Evolutionary conservation across 2,113 vertebrate species (phyloP), one percentile per base, ranked within the genome.

Genomic region (Murina feae): DNA sequence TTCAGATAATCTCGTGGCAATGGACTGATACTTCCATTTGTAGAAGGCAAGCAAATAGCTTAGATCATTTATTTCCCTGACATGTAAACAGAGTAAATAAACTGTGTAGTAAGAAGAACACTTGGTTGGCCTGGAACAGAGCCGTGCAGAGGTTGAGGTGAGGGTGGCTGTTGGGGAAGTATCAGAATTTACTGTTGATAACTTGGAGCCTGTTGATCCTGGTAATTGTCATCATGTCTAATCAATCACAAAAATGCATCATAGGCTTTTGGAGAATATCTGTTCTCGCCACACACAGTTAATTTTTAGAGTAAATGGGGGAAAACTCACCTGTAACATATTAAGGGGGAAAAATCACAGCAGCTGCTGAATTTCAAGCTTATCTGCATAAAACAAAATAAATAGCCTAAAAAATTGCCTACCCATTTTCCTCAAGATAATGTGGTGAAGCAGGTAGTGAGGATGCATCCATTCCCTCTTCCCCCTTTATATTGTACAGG

Each of bases 1-100:
- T 97, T 96, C 92, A 95, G 72, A 91, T 93, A 91, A 51, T 97
- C 96, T 94, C 14, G 60, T 96, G 92, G 39, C 96, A 97, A 51
- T 90, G 96, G 96, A 97, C 93, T 96, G 96, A 97, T 98, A 95
- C 72, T 84, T 92, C 0, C 90, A 55, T 92, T 93, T 96, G 87
- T 79, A 86, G 96, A 97, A 97, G 91, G 94, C 96, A 96, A 97
- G 97, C 86, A 94, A 72, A 90, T 78, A 95, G 69, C 47, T 80
- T 51, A 96, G 95, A 76, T 96, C 84, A 92, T 97, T 97, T 96
- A 92, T 97, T 95, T 72, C 94, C 74, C 90, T 84, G 90, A 86
- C 81, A 88, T 42, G 91, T 35, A 93, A 90, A 69, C 42, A 93
- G 42, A 74, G 75, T 94, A 96, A 96, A 89, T 82, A 78, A 89